Evolutionary conservation across 2,888 invertebrate species (phyloP).

Genomic region (Drosophila differens): DNA sequence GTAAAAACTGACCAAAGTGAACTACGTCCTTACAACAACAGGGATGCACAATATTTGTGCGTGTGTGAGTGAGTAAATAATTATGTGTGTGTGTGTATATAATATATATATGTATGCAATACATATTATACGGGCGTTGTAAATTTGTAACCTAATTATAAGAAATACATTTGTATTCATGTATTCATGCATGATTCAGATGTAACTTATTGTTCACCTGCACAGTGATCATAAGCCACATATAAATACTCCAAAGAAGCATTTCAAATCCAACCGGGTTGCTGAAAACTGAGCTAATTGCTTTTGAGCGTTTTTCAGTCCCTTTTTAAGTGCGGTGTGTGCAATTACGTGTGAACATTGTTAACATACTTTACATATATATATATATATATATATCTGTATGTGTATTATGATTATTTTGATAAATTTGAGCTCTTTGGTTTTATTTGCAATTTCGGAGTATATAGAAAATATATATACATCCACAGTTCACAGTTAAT

Average conservation of each 20-base stretch:
- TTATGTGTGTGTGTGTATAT: background rate
- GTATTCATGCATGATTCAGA: background rate
- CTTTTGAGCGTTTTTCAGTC: background rate
- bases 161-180: background rate
- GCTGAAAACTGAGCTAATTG: background rate
- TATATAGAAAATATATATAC: background rate
- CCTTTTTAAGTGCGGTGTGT: background rate
- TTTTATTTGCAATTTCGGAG: background rate
- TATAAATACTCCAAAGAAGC: background rate
- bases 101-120: slow-evolving; percentile 1
- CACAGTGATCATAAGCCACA: background rate
- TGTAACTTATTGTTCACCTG: background rate
- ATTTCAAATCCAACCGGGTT: background rate
- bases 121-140: slow-evolving; percentile 3
- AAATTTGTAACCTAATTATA: background rate
- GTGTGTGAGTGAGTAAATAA: slow-evolving; percentile 11
- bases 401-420: background rate
- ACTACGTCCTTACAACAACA: slow-evolving; percentile 1
- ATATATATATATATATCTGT: background rate
- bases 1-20: background rate
- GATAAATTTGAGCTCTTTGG: background rate
- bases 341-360: slow-evolving; percentile 1
- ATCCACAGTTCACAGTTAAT: background rate
- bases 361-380: background rate
- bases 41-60: slow-evolving; percentile 9